Conservation (phyloP, 92 coral and sea anemone species). For the Phenganax stokvisi region DNA sequence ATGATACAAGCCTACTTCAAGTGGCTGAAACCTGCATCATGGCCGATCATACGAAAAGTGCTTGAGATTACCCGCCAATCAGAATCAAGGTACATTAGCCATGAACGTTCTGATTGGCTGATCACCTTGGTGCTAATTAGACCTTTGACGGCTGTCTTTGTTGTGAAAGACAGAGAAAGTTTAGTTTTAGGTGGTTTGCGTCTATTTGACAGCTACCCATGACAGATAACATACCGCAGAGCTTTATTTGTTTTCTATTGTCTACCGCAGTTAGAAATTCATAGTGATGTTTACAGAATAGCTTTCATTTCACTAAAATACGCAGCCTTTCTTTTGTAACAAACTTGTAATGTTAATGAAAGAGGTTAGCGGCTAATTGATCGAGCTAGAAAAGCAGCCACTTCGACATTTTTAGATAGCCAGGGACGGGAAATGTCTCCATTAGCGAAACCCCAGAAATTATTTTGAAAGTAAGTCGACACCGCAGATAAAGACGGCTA, state of each 20-base stretch:
- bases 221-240: conserved; percentile 45
- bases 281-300: conserved; percentile 39
- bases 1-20: conserved; percentile 43
- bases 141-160: conserved; percentile 45
- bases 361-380: conserved; percentile 43
- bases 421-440: conserved; percentile 36
- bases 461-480: conserved; percentile 45
- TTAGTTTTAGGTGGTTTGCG: conserved; percentile 26
- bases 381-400: conserved; percentile 15
- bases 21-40: conserved; percentile 42
- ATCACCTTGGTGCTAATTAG: conserved; percentile 40
- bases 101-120: conserved; percentile 32
- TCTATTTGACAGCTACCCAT: conserved; percentile 41
- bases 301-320: conserved; percentile 23
- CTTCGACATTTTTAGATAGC: conserved; percentile 25
- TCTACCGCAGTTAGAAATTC: conserved; percentile 43
- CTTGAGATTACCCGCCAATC: conserved; percentile 44
- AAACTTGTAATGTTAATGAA: conserved; percentile 30
- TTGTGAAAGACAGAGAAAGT: conserved; percentile 40
- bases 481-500: conserved; percentile 37
- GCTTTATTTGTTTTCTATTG: conserved; percentile 43
- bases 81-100: conserved; percentile 38
- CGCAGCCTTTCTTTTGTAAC: conserved; percentile 24
- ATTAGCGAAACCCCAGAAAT: conserved; percentile 43
- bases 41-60: conserved; percentile 41